phyloP scores from a whole-genome alignment of 2,113 vertebrate genomes.

The Nothobranchius kuhntae region DNA sequence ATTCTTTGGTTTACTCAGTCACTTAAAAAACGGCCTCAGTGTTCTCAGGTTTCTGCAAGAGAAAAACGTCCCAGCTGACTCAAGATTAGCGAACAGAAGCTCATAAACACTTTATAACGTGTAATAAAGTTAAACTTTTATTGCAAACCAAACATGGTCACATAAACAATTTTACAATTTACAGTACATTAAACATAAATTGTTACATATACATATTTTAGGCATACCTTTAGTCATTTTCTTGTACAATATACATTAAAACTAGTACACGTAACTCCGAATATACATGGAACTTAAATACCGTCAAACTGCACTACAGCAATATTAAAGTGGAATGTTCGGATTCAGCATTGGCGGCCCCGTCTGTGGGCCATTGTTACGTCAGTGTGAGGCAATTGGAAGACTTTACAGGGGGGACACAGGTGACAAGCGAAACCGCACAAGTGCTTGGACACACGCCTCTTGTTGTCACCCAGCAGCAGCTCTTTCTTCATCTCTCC shows the following conservation, averaged over 20 bases:
- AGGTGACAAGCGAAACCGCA: conserved; percentile 65
- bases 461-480: conserved; percentile 63
- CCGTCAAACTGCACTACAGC: conserved; percentile 85
- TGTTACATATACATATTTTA: conserved; percentile 82
- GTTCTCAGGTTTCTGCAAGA: neutral
- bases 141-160: conserved; percentile 95
- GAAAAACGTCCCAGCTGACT: neutral
- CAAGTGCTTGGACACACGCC: conserved; percentile 33
- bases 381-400: conserved; percentile 67
- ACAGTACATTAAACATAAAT: conserved; percentile 93
- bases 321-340: conserved; percentile 90
- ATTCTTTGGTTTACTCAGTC: conserved; percentile 7
- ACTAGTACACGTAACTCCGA: conserved; percentile 89
- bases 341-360: conserved; percentile 65
- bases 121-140: conserved; percentile 86
- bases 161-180: conserved; percentile 94
- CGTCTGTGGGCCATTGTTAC: conserved; percentile 77
- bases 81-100: too few species aligned
- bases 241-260: conserved; percentile 94
- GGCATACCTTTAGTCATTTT: conserved; percentile 79
- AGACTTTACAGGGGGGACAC: conserved; percentile 74
- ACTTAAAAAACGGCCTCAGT: conserved; percentile 1
- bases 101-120: conserved; percentile 16
- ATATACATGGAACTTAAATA: conserved; percentile 94
- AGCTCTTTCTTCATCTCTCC: conserved; percentile 40